Evolutionary conservation across 2,888 invertebrate species (phyloP).

Genomic region (Pyrrhosoma nymphula): DNA sequence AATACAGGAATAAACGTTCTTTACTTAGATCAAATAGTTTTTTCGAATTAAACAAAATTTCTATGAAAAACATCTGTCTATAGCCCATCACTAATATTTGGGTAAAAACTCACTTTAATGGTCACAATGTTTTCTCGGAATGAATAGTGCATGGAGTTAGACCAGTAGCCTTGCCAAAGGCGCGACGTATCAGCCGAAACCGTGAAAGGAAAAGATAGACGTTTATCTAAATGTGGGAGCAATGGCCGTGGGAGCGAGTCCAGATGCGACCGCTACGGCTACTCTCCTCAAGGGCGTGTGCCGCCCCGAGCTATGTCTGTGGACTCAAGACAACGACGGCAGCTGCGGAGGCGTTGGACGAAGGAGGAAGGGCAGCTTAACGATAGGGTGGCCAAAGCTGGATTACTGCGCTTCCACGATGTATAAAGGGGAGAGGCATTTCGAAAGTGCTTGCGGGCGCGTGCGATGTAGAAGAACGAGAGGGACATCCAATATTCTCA

Average conservation of each 20-base stretch:
- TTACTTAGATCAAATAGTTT: too few relatives aligned
- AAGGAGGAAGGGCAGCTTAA: neutral
- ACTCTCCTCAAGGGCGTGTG: neutral
- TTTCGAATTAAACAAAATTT: too few relatives aligned
- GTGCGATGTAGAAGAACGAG: neutral
- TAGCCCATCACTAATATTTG: too few relatives aligned
- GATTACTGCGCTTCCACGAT: neutral
- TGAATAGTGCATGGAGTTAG: too few relatives aligned
- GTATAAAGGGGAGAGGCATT: neutral
- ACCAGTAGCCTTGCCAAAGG: too few relatives aligned
- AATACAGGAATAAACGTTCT: too few relatives aligned
- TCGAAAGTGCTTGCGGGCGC: neutral
- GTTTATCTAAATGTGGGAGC: neutral
- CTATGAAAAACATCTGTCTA: too few relatives aligned
- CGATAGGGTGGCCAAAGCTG: neutral
- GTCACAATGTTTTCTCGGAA: too few relatives aligned
- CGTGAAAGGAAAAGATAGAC: neutral
- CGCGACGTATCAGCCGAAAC: neutral
- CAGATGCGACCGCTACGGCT: neutral
- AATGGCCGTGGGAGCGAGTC: constrained; percentile 18
- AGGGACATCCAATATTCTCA: neutral
- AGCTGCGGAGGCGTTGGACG: constrained; percentile 2
- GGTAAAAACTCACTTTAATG: too few relatives aligned
- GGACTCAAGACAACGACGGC: neutral
- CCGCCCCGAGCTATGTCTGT: neutral